Evolutionary conservation across 2,113 vertebrate genomes (phyloP), one percentile per base, ranked within the genome.

Genomic region (Neolamprologus falcicula): DNA sequence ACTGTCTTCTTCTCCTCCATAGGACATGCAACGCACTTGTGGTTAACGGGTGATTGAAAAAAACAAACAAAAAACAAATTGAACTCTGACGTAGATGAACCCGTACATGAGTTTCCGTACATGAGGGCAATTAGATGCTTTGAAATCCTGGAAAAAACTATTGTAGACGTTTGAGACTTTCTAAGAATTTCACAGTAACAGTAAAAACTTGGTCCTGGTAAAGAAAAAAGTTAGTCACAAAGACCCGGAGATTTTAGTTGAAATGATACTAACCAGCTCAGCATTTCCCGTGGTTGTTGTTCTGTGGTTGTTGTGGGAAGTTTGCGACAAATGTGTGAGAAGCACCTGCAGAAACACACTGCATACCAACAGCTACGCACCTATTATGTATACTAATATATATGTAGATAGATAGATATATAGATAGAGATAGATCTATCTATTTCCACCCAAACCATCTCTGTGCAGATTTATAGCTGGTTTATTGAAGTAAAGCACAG

Each of bases 301-400:
- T 73, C n/a, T 71, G 66, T 71, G 66, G 66, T 71, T 40, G 19
- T 42, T 71, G 37, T 73, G 68, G 68, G 21, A 73, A 73, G 21
- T 73, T 45, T 73, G 37, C 21, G 13, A 73, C 5, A 45, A 42
- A 26, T 16, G 0, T 17, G 21, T 73, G 68, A 73, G 12, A 42
- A 73, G 8, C 68, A 45, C n/a, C 68, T 73, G 37, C n/a, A 71
- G 66, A 40, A 0, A 42, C 37, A 26, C n/a, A 42, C 21, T 71
- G 66, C 37, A 71, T 45, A 42, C 21, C n/a, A 26, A 40, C 3
- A 68, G 19, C 33, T 31, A 61, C 2, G 2, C 3, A 31, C 14
- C 24, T 24, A 17, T 24, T 59, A 31, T 59, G 1, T 59, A 59
- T 59, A 57, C 26, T 31, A 31, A 59, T 61, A 61, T 61, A 6